phyloP scores from a whole-genome alignment of 2,113 vertebrate species.

The Garra rufa region DNA sequence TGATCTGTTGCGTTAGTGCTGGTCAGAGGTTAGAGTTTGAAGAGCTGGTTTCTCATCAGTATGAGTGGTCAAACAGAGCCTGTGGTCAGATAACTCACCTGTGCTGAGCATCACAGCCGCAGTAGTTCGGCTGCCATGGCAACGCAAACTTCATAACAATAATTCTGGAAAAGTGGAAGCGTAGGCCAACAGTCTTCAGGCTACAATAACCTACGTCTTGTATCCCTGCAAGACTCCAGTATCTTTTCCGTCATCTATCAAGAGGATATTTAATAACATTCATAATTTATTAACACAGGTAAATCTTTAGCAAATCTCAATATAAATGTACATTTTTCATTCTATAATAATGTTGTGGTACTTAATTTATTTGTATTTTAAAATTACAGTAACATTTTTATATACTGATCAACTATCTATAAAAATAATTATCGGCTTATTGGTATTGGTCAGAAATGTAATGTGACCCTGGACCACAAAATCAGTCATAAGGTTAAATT shows the following conservation, averaged over 20 bases:
- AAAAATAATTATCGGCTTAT: too few species aligned
- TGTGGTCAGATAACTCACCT: constrained; percentile 32
- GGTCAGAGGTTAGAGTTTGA: constrained; percentile 27
- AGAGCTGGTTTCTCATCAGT: constrained; percentile 20
- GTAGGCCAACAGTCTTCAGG: constrained; percentile 32
- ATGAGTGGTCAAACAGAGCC: constrained; percentile 27
- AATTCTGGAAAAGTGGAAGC: constrained; percentile 18
- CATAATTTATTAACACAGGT: background rate
- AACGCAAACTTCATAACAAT: constrained; percentile 46
- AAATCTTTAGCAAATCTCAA: background rate
- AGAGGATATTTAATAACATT: background rate
- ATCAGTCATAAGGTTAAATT: too few species aligned
- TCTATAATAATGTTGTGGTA: background rate
- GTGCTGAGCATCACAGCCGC: background rate
- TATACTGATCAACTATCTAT: too few species aligned
- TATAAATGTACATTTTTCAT: background rate
- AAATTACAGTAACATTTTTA: too few species aligned
- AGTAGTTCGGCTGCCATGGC: constrained; percentile 30
- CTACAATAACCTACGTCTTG: constrained; percentile 6
- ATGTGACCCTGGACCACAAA: too few species aligned
- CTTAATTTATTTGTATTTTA: too few species aligned
- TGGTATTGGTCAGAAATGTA: too few species aligned
- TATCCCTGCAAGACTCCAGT: background rate
- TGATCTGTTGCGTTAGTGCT: constrained; percentile 7
- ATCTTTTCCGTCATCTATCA: background rate